Evolutionary conservation across 2,113 vertebrate genomes (phyloP).

Genomic region (Dissostichus mawsoni): DNA sequence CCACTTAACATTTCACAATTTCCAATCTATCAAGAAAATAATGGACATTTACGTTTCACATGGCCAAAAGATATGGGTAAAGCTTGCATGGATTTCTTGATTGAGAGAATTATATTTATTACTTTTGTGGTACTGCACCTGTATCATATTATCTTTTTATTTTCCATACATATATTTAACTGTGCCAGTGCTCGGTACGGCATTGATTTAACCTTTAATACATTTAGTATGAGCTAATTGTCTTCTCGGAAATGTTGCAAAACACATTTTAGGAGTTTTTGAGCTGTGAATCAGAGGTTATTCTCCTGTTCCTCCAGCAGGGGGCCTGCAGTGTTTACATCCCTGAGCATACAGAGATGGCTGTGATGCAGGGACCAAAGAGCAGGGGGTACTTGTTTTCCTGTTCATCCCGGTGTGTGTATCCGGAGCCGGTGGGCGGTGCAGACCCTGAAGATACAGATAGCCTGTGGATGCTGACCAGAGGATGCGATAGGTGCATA

Average conservation of each 20-base stretch:
- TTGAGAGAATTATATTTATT: not conserved
- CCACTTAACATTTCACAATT: not conserved
- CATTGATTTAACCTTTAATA: not conserved
- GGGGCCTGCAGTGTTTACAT: constrained; percentile 26
- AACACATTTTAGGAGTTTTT: not conserved
- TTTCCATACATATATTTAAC: not conserved
- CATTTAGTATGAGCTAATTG: not conserved
- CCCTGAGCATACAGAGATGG: not conserved
- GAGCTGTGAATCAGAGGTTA: not conserved
- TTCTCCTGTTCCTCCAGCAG: constrained; percentile 34
- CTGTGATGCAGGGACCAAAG: constrained; percentile 3
- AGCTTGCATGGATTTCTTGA: not conserved
- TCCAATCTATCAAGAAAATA: not conserved
- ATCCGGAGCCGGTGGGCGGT: constrained; percentile 42
- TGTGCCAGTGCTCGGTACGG: not conserved
- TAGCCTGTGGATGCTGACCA: constrained; percentile 39
- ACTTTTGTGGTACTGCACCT: not conserved
- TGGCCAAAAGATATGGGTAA: not conserved
- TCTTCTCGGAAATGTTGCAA: not conserved
- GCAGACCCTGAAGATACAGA: constrained; percentile 21
- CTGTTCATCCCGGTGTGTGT: not conserved
- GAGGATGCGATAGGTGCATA: constrained; percentile 22
- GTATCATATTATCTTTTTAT: not conserved
- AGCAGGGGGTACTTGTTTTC: not conserved
- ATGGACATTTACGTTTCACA: not conserved